Evolutionary conservation across 2,888 invertebrate species (phyloP).

Genomic region (Hoplodrina blanda): DNA sequence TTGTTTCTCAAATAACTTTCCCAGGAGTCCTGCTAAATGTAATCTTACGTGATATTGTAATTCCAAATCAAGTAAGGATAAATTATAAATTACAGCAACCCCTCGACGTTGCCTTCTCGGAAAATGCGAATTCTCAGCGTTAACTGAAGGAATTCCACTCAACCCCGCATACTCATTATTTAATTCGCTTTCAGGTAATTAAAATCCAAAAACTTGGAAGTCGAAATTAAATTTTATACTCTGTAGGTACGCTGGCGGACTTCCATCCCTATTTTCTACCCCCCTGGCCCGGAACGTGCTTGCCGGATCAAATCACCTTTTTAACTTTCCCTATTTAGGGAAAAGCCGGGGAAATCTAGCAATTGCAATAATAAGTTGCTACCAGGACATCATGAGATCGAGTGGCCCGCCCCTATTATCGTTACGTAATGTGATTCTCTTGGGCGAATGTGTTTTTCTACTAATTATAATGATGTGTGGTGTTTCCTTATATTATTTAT

Average conservation of each 20-base stretch:
- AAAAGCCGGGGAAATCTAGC: constrained; percentile 85
- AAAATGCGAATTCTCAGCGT: constrained; percentile 62
- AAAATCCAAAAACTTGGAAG: constrained; percentile 89
- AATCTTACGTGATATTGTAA: constrained; percentile 63
- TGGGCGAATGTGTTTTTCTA: constrained; percentile 64
- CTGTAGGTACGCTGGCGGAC: constrained; percentile 57
- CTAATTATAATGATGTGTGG: constrained; percentile 71
- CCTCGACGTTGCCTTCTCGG: constrained; percentile 47
- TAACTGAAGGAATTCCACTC: constrained; percentile 67
- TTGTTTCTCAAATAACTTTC: constrained; percentile 39
- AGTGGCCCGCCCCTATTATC: constrained; percentile 77
- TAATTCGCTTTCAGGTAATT: constrained; percentile 89
- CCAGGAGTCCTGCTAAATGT: constrained; percentile 45
- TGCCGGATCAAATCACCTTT: constrained; percentile 86
- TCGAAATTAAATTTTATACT: constrained; percentile 89
- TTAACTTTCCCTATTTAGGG: constrained; percentile 91
- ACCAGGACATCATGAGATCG: constrained; percentile 82
- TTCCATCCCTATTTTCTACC: constrained; percentile 57
- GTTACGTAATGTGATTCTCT: constrained; percentile 74
- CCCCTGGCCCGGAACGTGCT: constrained; percentile 82
- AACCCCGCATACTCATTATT: constrained; percentile 79
- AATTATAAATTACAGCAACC: constrained; percentile 68
- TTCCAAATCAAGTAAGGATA: constrained; percentile 67
- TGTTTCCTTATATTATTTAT: constrained; percentile 11
- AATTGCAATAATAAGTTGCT: constrained; percentile 86